These are phyloP conservation scores for Sprattus sprattus DNA, from an alignment of 2,113 vertebrate species.

Conservation along the genomic window DNA sequence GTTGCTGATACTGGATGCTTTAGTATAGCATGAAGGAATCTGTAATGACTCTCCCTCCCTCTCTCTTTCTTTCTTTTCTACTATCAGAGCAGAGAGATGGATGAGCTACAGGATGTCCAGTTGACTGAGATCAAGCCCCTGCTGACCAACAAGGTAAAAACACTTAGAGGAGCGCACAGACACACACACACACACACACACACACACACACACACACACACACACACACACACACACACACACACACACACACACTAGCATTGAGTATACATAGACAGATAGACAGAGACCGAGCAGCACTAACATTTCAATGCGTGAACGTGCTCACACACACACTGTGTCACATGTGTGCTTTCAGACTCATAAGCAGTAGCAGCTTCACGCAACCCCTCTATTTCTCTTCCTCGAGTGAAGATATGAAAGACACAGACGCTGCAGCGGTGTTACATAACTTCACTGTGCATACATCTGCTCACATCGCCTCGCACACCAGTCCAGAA, in stretches of 20 bases:
- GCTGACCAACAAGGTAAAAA: conserved; percentile 90
- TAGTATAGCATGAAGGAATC: background rate
- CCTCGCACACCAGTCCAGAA: background rate
- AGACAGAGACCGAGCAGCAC: too few relatives aligned
- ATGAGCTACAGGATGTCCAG: conserved; percentile 94
- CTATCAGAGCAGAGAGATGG: conserved; percentile 72
- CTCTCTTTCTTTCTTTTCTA: background rate
- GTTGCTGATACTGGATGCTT: background rate
- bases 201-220: background rate
- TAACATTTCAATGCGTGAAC: background rate
- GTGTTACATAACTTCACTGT: background rate
- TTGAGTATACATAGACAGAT: background rate
- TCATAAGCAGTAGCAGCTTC: too few relatives aligned
- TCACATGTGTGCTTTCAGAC: too few relatives aligned
- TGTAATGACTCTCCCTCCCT: background rate
- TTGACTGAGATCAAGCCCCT: conserved; percentile 94
- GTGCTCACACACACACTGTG: too few relatives aligned
- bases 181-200: background rate
- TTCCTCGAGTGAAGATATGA: background rate
- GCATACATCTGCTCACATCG: background rate
- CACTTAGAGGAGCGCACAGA: conserved; percentile 16
- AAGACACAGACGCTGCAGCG: background rate
- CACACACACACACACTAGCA: background rate
- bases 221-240: background rate
- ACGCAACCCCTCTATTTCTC: background rate